A percentile compares a stretch with the other conserved stretches of the same genome.
Conservation (phyloP, 2,797 vertebrate species). For the Epinephelus malabaricus region DNA sequence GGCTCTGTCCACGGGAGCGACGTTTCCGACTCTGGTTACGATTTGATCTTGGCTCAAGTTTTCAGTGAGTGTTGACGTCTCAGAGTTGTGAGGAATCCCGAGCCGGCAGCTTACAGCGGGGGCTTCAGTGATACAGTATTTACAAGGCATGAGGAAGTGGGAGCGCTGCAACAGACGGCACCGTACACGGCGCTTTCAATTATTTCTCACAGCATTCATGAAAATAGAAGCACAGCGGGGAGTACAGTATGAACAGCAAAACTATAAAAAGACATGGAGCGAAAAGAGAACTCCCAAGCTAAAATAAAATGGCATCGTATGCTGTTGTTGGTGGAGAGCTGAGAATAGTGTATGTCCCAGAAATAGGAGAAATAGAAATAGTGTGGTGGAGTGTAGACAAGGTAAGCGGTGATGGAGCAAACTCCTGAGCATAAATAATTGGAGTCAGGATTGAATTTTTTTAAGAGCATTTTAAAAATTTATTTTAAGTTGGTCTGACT, state of each 20-base stretch:
- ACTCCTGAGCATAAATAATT: slow-evolving; percentile 44
- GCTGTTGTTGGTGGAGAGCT: slow-evolving; percentile 54
- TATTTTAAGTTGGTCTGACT: slow-evolving; percentile 37
- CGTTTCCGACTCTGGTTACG: slow-evolving; percentile 53
- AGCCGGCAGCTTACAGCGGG: slow-evolving; percentile 71
- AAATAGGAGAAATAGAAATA: slow-evolving; percentile 36
- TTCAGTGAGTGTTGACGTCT: slow-evolving; percentile 68
- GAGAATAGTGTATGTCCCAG: slow-evolving; percentile 34
- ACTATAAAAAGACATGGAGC: slow-evolving; percentile 79
- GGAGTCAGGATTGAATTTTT: slow-evolving; percentile 35
- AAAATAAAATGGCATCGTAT: slow-evolving; percentile 65
- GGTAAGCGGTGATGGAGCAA: slow-evolving; percentile 45
- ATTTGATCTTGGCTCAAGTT: slow-evolving; percentile 76
- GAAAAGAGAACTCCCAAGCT: slow-evolving; percentile 74
- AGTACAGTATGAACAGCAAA: slow-evolving; percentile 76
- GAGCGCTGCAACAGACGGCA: slow-evolving; percentile 75
- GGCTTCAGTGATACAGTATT: slow-evolving; percentile 82
- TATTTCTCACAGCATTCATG: slow-evolving; percentile 84
- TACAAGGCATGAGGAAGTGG: slow-evolving; percentile 79
- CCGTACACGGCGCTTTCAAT: slow-evolving; percentile 77
- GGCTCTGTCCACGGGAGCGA: slow-evolving; percentile 60
- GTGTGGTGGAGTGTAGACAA: slow-evolving; percentile 14
- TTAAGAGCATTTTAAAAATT: slow-evolving; percentile 51
- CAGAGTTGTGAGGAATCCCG: slow-evolving; percentile 72
- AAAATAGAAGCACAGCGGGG: slow-evolving; percentile 82